Evolutionary conservation across 2,888 invertebrate genomes (phyloP).

Genomic region (Iselma pallidipennis): DNA sequence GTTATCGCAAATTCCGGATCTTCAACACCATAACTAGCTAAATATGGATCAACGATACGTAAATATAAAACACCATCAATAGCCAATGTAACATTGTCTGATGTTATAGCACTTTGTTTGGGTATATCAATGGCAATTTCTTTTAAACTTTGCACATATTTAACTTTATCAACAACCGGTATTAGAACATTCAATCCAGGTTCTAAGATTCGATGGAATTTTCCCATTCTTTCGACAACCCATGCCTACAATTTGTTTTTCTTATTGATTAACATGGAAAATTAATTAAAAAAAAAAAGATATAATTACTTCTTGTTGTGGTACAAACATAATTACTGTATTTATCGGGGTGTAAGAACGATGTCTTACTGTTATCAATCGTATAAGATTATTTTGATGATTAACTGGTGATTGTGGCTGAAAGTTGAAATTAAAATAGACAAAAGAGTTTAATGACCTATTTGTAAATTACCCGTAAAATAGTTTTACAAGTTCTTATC

Average conservation of each 20-base stretch:
- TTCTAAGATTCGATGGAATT: constrained; percentile 89
- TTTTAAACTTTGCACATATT: constrained; percentile 97
- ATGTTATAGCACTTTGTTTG: constrained; percentile 96
- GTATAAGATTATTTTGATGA: constrained; percentile 10
- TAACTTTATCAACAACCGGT: constrained; percentile 89
- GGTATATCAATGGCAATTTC: constrained; percentile 99
- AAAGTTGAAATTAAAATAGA: not conserved
- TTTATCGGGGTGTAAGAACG: constrained; percentile 74
- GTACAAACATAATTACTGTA: constrained; percentile 95
- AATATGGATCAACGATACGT: constrained; percentile 89
- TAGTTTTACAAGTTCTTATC: constrained; percentile 7
- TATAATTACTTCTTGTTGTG: constrained; percentile 96
- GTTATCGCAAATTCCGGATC: constrained; percentile 99
- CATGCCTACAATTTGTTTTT: constrained; percentile 71
- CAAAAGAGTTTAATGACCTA: not conserved
- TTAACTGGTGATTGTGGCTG: constrained; percentile 1
- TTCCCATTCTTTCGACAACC: constrained; percentile 98
- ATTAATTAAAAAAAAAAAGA: constrained; percentile 3
- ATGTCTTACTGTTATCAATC: constrained; percentile 31
- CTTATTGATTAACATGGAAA: not conserved
- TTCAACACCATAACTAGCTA: constrained; percentile 96
- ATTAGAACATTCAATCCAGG: constrained; percentile 93
- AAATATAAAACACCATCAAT: constrained; percentile 98
- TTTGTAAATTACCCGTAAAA: constrained; percentile 3
- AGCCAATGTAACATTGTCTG: constrained; percentile 94